Percentiles rank a stretch among this genome's conserved stretches.
Conservation (phyloP, 2,797 vertebrate genomes). For the Anguilla obscura region DNA sequence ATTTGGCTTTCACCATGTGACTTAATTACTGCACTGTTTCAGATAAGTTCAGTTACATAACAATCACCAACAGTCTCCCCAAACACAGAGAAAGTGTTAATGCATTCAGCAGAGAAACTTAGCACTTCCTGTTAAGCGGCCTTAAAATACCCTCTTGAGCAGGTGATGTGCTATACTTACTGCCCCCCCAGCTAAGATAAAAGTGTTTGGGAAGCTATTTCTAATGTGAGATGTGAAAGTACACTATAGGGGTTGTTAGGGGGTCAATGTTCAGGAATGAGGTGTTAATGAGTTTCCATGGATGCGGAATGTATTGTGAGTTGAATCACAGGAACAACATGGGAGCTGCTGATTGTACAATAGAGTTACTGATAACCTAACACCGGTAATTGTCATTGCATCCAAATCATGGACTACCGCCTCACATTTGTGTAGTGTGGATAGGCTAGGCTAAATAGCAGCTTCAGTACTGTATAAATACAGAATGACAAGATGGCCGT, state of each 20-base stretch:
- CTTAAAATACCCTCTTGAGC: background rate
- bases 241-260: background rate
- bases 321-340: background rate
- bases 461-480: too few relatives aligned
- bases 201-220: background rate
- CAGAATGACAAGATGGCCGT: too few relatives aligned
- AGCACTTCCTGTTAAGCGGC: background rate
- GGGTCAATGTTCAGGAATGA: background rate
- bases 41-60: background rate
- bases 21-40: background rate
- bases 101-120: background rate
- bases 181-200: background rate
- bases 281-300: constrained; percentile 18
- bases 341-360: background rate
- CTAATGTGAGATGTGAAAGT: background rate
- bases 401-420: too few relatives aligned
- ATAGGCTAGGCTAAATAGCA: too few relatives aligned
- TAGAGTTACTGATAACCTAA: background rate
- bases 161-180: background rate
- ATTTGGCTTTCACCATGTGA: background rate
- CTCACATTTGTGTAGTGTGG: too few relatives aligned
- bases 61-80: background rate
- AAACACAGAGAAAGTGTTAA: background rate
- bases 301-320: background rate
- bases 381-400: background rate